Percentiles rank a stretch among this genome's conserved stretches.
These are phyloP conservation scores for Eonycteris spelaea DNA, from an alignment of 2,113 vertebrate species.

Conservation along the genomic window DNA sequence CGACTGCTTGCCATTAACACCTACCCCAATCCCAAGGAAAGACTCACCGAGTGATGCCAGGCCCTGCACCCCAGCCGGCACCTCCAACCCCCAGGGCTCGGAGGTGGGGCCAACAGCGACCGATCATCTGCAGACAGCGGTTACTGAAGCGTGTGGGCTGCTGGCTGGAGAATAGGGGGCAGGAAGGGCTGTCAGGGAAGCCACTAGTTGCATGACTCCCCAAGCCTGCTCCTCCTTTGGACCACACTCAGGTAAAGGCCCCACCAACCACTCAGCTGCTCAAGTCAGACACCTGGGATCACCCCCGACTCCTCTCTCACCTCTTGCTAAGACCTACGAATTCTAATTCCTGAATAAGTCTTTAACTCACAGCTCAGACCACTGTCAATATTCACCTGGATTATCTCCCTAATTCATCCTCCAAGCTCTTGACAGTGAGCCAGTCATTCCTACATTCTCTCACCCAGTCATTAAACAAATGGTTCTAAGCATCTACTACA, in stretches of 20 bases:
- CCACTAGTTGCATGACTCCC: not conserved
- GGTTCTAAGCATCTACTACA: not conserved
- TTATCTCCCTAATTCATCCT: not conserved
- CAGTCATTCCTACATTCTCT: not conserved
- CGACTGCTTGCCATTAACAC: not conserved
- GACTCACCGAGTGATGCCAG: slow-evolving; percentile 93
- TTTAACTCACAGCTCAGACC: not conserved
- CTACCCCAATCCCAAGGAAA: not conserved
- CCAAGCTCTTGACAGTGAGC: not conserved
- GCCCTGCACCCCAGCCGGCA: slow-evolving; percentile 96
- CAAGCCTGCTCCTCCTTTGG: not conserved
- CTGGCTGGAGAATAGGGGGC: slow-evolving; percentile 85
- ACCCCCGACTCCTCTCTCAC: not conserved
- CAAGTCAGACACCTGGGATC: not conserved
- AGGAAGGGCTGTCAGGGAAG: slow-evolving; percentile 14
- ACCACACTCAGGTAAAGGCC: not conserved
- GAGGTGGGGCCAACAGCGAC: slow-evolving; percentile 97
- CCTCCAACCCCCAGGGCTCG: slow-evolving; percentile 95
- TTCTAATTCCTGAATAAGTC: not conserved
- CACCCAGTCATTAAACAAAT: not conserved
- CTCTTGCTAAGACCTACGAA: not conserved
- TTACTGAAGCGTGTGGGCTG: slow-evolving; percentile 98
- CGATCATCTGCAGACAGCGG: slow-evolving; percentile 98
- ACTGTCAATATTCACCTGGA: not conserved
- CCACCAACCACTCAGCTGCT: not conserved